phyloP scores from a whole-genome alignment of 2,888 invertebrate genomes.

The Lithophane ornitopus region DNA sequence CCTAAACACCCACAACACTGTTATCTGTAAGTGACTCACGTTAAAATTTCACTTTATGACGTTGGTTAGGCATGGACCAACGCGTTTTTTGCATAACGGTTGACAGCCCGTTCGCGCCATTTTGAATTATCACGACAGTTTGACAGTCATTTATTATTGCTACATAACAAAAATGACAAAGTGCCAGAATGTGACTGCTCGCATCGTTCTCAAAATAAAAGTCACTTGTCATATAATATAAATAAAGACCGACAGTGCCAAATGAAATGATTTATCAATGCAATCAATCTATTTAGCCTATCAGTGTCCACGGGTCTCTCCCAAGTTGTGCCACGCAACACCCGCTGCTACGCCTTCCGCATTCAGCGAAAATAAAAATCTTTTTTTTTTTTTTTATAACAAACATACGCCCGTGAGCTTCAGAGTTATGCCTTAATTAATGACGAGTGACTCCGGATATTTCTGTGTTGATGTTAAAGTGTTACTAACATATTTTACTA shows the following conservation, averaged over 20 bases:
- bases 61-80: slow-evolving; percentile 3
- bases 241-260: background rate
- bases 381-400: no score
- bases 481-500: no score
- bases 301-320: no score
- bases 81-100: background rate
- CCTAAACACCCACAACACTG: background rate
- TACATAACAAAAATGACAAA: background rate
- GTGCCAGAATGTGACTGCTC: no score
- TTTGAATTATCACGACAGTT: background rate
- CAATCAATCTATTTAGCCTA: background rate
- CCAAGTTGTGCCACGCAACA: background rate
- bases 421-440: background rate
- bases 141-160: background rate
- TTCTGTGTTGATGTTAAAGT: no score
- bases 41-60: slow-evolving; percentile 11
- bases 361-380: background rate
- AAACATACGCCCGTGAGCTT: no score
- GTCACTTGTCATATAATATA: background rate
- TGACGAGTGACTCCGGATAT: background rate
- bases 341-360: background rate
- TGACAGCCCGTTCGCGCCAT: background rate
- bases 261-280: background rate
- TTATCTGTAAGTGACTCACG: background rate
- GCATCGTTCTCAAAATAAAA: background rate